These are phyloP conservation scores for Cygnus buccinator DNA, from an alignment of 2,113 vertebrate genomes.

Conservation along the genomic window DNA sequence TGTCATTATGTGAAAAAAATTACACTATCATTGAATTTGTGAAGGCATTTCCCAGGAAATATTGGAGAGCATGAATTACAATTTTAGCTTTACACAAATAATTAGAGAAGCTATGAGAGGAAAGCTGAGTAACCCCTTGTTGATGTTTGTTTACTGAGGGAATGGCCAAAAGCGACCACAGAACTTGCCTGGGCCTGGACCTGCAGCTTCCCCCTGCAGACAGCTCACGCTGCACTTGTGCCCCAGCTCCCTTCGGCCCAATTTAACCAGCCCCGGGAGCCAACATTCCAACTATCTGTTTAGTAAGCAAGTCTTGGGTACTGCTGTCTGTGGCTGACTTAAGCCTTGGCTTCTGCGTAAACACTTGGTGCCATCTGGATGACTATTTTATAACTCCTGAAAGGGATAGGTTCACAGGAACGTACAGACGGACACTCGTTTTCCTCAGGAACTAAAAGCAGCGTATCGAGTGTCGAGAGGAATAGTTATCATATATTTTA, in stretches of 20 bases:
- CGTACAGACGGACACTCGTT: slow-evolving; percentile 18
- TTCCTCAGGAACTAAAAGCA: slow-evolving; percentile 71
- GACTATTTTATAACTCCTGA: slow-evolving; percentile 74
- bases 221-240: background rate
- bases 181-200: slow-evolving; percentile 28
- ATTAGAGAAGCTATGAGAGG: background rate
- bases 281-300: slow-evolving; percentile 77
- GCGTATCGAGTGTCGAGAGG: slow-evolving; percentile 54
- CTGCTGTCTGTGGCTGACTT: slow-evolving; percentile 70
- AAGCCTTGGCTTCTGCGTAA: slow-evolving; percentile 74
- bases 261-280: slow-evolving; percentile 63
- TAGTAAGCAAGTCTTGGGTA: slow-evolving; percentile 72
- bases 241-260: slow-evolving; percentile 53
- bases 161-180: background rate
- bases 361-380: slow-evolving; percentile 78
- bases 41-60: background rate
- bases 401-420: slow-evolving; percentile 64
- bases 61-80: background rate
- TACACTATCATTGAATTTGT: background rate
- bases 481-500: slow-evolving; percentile 63
- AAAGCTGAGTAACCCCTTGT: background rate
- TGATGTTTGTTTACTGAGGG: slow-evolving; percentile 41
- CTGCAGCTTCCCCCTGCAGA: slow-evolving; percentile 23
- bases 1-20: background rate
- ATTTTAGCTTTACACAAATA: background rate